Percentiles rank a stretch among this genome's conserved stretches.
phyloP scores from a whole-genome alignment of 2,888 invertebrate genomes.

The Pseudolycoriella hygida region DNA sequence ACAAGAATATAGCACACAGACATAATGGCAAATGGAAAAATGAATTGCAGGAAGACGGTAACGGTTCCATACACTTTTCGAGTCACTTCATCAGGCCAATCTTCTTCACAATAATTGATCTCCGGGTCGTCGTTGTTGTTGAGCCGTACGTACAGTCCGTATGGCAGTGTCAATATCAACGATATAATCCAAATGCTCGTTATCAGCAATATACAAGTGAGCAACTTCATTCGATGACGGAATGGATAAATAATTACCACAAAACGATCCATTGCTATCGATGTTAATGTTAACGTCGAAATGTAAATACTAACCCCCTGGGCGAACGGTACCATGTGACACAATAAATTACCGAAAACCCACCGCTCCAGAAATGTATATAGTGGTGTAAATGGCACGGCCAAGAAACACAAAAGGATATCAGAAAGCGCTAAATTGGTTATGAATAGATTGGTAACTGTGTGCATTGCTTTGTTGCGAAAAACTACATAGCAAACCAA shows the following conservation, averaged over 20 bases:
- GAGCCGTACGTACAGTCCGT: constrained; percentile 59
- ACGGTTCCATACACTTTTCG: constrained; percentile 68
- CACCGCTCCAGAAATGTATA: constrained; percentile 84
- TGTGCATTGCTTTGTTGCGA: constrained; percentile 88
- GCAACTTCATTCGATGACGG: constrained; percentile 76
- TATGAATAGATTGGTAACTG: constrained; percentile 94
- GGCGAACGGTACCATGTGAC: constrained; percentile 84
- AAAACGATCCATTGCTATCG: constrained; percentile 94
- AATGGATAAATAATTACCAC: constrained; percentile 96
- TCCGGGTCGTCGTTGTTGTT: constrained; percentile 32
- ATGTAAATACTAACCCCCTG: constrained; percentile 96
- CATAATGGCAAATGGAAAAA: constrained; percentile 85
- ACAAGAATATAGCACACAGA: constrained; percentile 89
- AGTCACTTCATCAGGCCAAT: constrained; percentile 74
- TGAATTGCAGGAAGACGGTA: constrained; percentile 82
- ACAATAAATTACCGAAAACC: constrained; percentile 82
- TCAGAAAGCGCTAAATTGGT: constrained; percentile 92
- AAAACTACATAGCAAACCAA: constrained; percentile 89
- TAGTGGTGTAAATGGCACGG: constrained; percentile 91
- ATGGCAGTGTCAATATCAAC: constrained; percentile 73
- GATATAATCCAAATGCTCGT: constrained; percentile 82
- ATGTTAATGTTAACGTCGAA: constrained; percentile 88
- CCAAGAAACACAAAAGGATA: constrained; percentile 78
- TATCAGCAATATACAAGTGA: constrained; percentile 71
- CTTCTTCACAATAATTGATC: constrained; percentile 57